A percentile compares a stretch with the other conserved stretches of the same genome.
Conservation (phyloP, 2,888 invertebrate species). For the Cheilosia pagana region DNA sequence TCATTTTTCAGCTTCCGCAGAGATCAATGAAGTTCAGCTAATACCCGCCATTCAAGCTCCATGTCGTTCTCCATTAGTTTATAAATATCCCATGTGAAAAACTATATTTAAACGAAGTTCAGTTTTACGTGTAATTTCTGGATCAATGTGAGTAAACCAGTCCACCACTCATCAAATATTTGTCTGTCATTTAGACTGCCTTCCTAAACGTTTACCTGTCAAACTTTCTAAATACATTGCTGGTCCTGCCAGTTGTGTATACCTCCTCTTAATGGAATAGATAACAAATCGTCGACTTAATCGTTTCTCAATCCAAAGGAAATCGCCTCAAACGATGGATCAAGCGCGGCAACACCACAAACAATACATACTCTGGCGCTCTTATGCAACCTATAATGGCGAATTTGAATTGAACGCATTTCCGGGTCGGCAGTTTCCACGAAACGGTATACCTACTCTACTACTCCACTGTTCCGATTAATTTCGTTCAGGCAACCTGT, state of each 20-base stretch:
- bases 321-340: conserved; percentile 25
- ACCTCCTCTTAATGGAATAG: neutral
- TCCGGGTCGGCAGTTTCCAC: neutral
- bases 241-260: conserved; percentile 14
- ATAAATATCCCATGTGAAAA: too few relatives aligned
- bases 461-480: conserved; percentile 52
- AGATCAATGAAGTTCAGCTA: too few relatives aligned
- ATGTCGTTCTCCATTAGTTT: too few relatives aligned
- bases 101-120: too few relatives aligned
- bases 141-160: neutral
- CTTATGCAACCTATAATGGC: conserved; percentile 33
- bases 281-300: neutral
- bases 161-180: neutral
- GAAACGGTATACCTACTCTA: conserved; percentile 10
- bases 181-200: neutral
- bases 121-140: too few relatives aligned
- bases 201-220: neutral
- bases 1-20: too few relatives aligned
- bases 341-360: neutral
- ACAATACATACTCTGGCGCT: neutral
- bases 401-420: conserved; percentile 44
- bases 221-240: conserved; percentile 49
- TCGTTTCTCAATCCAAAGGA: conserved; percentile 42
- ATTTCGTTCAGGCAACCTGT: conserved; percentile 25
- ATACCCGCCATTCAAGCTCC: too few relatives aligned